Evolutionary conservation across 1,140 invertebrate genomes (phyloP).

Genomic region (Hesperophylax magnus): DNA sequence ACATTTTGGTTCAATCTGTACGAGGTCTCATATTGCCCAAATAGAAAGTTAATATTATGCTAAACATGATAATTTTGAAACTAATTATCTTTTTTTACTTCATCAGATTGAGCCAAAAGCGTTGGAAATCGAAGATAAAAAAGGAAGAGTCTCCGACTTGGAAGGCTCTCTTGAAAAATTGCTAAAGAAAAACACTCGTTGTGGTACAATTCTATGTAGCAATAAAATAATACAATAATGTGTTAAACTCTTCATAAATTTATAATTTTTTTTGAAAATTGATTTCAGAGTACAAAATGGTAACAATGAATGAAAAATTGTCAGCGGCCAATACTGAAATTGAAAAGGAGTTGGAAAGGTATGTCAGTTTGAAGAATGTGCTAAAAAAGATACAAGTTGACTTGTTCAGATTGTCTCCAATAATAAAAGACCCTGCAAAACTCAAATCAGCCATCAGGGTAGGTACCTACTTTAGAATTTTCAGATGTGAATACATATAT

Average conservation of each 20-base stretch:
- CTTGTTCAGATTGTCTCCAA: constrained; percentile 80
- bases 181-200: constrained; percentile 75
- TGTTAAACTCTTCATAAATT: not conserved
- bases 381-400: constrained; percentile 85
- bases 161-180: constrained; percentile 81
- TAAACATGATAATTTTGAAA: constrained; percentile 51
- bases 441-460: constrained; percentile 85
- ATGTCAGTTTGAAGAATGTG: constrained; percentile 76
- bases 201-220: constrained; percentile 63
- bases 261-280: constrained; percentile 10
- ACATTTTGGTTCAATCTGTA: constrained; percentile 38
- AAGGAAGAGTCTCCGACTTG: constrained; percentile 83
- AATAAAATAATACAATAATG: not conserved
- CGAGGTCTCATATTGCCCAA: constrained; percentile 55
- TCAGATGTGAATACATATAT: no score
- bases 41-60: no score
- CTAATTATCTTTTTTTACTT: constrained; percentile 59
- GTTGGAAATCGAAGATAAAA: constrained; percentile 83
- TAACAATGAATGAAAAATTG: constrained; percentile 83
- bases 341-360: constrained; percentile 75
- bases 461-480: constrained; percentile 12
- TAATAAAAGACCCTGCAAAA: constrained; percentile 82
- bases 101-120: constrained; percentile 89
- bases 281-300: constrained; percentile 79
- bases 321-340: constrained; percentile 78